phyloP scores from a whole-genome alignment of 2,113 vertebrate species.

The Cricetomys ansorgei region DNA sequence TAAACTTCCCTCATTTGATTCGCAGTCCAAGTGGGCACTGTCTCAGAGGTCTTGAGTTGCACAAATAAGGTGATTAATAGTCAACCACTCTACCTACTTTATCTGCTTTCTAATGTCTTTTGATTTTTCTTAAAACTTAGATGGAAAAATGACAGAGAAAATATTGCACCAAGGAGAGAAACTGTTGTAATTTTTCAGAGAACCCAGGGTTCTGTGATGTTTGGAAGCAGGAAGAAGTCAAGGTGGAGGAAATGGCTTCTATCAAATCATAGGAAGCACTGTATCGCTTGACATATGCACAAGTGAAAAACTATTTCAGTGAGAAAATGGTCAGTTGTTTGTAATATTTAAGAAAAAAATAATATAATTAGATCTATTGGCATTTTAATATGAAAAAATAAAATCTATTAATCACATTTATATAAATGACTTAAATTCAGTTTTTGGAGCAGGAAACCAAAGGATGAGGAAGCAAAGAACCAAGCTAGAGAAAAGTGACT shows the following conservation, averaged over 20 bases:
- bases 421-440: neutral
- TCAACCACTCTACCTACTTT: neutral
- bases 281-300: accelerated
- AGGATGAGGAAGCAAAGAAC: neutral
- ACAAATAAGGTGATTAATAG: neutral
- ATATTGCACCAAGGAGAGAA: neutral
- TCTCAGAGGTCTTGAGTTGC: neutral
- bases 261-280: neutral
- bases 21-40: neutral
- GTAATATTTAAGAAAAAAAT: neutral
- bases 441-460: neutral
- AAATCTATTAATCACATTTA: neutral
- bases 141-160: neutral
- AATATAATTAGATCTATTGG: neutral
- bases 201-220: neutral
- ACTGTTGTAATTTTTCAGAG: neutral
- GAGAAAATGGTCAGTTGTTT: neutral
- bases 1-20: neutral
- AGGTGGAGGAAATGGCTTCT: neutral
- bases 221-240: neutral
- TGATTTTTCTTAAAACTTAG: neutral
- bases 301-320: neutral
- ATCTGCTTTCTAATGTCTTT: neutral
- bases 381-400: neutral
- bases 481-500: neutral